Conservation (phyloP, 1,140 invertebrate species). For the Sinella curviseta region DNA sequence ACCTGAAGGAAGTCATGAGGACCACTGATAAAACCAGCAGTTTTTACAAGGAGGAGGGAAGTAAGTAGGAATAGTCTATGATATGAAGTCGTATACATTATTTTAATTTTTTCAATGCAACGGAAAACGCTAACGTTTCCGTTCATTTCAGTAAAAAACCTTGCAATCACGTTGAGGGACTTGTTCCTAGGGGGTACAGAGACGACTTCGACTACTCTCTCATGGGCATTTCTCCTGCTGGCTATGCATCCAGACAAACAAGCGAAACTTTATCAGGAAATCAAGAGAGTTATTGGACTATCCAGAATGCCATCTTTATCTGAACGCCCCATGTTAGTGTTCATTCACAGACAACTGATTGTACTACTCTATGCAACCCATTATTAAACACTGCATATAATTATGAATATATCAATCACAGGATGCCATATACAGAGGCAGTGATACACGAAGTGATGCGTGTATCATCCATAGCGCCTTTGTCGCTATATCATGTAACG, state of each 20-base stretch:
- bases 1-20: slow-evolving; percentile 62
- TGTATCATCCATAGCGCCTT: not conserved
- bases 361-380: not conserved
- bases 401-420: not conserved
- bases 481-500: slow-evolving; percentile 17
- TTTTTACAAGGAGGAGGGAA: slow-evolving; percentile 29
- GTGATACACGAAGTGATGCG: not conserved
- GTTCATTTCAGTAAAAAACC: not conserved
- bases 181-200: not conserved
- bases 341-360: no score
- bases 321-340: not conserved
- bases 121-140: no score
- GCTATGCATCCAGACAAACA: slow-evolving; percentile 4
- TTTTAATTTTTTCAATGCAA: no score
- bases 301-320: not conserved
- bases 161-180: not conserved
- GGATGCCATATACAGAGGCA: not conserved
- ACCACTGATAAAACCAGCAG: slow-evolving; percentile 21
- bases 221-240: not conserved
- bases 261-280: slow-evolving; percentile 3
- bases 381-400: not conserved
- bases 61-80: slow-evolving; percentile 19
- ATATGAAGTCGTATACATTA: no score
- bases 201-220: not conserved
- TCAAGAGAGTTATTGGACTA: slow-evolving; percentile 1